Base-by-base conservation (phyloP, 2,797 vertebrate species). In the Alca torda region DNA sequence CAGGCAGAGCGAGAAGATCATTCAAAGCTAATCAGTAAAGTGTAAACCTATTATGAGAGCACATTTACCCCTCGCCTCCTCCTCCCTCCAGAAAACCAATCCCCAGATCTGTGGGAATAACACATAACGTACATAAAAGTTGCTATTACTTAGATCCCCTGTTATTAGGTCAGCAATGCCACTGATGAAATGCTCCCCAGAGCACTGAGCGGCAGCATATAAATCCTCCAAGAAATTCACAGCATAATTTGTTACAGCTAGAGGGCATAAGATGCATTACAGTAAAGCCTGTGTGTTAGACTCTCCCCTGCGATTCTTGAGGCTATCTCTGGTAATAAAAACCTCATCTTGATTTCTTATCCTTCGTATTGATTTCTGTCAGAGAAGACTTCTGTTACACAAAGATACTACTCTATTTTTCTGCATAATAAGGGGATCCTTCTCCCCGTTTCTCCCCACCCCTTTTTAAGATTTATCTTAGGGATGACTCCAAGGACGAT, bases 11-110 rank as follows among this genome's bases (percentile, higher is more conserved):
- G 60, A 92, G 94, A 69, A 88, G 82, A 88, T 89, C 92, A 94
- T 97, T 95, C 94, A 92, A 87, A 97, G 91, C 91, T 93, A 87
- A 96, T 95, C 95, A 91, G 96, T 83, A 89, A 95, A 95, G 94
- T 96, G 92, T 90, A 95, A 97, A 97, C 90, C 89, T 86, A 94
- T 97, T 93, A 93, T 46, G 87, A 93, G 86, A 97, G 92, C 79
- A 90, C 96, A 96, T 96, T 93, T 77, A 65, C 88, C 92, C 95
- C 92, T 41, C 3, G 24, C 90, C 46, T 82, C 68, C 61, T 77
- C 51, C 65, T 69, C 61, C 84, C 95, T 96, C 85, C 78, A n/a
- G 46, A 90, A 89, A 95, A 94, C 23, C 85, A 82, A 87, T 95
- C 91, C 95, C 95, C 86, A 41, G 21, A 64, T 91, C 90, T 76